A percentile compares a stretch with the other conserved stretches of the same genome.
Evolutionary conservation across 2,797 vertebrate species (phyloP).

Genomic region (Acropternis orthonyx): DNA sequence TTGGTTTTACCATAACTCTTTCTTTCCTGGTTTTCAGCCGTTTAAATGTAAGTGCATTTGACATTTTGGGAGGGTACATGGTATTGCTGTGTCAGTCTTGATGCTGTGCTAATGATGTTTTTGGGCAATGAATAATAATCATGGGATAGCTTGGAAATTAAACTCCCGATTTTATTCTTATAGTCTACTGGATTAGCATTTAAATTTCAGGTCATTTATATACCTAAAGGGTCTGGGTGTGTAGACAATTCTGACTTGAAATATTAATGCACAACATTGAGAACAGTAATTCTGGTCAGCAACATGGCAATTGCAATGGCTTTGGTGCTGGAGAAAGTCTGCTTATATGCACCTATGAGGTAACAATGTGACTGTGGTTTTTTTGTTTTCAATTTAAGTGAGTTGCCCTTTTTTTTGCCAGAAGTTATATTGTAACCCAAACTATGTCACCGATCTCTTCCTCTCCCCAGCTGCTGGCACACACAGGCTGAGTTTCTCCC

Average conservation of each 20-base stretch:
- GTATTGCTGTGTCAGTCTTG: background rate
- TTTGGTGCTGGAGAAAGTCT: background rate
- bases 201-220: background rate
- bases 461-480: background rate
- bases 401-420: background rate
- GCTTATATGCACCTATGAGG: background rate
- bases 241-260: background rate
- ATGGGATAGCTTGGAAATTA: background rate
- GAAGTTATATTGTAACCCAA: background rate
- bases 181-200: background rate
- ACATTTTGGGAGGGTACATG: background rate
- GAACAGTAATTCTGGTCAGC: background rate
- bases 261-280: background rate
- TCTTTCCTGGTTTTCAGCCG: background rate
- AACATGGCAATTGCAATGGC: background rate
- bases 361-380: background rate
- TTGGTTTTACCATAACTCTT: background rate
- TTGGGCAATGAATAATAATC: background rate
- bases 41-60: background rate
- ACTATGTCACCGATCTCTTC: rapidly evolving
- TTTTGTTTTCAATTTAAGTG: background rate
- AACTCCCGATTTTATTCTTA: background rate
- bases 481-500: background rate
- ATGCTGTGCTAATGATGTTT: background rate
- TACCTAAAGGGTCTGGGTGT: background rate